These are phyloP conservation scores for Serinus canaria DNA, from an alignment of 2,113 vertebrate genomes.

Conservation along the genomic window DNA sequence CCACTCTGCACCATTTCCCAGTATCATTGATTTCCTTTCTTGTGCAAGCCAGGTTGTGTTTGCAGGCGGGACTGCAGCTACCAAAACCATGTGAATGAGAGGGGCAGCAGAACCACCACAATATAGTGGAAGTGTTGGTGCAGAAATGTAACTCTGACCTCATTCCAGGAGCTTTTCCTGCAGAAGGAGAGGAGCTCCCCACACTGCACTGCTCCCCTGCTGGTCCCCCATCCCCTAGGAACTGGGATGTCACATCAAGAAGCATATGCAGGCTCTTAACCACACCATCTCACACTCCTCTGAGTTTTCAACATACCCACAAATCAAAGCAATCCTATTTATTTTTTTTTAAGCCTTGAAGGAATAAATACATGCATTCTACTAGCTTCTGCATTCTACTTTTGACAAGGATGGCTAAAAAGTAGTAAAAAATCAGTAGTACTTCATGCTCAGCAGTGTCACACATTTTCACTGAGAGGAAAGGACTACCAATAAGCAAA, in stretches of 20 bases:
- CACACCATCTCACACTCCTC: not conserved
- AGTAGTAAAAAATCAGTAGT: not conserved
- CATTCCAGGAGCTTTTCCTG: not conserved
- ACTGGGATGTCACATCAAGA: not conserved
- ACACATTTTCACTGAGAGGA: not conserved
- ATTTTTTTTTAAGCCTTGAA: not conserved
- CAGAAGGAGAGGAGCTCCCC: not conserved
- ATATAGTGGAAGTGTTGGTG: not conserved
- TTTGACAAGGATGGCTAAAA: not conserved
- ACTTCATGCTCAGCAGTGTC: not conserved
- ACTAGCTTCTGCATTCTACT: not conserved
- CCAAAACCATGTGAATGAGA: not conserved
- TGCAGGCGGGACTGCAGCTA: not conserved
- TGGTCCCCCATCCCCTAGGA: rapidly evolving
- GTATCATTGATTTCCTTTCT: not conserved
- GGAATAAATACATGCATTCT: not conserved
- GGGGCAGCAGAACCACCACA: not conserved
- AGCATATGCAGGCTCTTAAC: not conserved
- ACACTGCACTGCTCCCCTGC: not conserved
- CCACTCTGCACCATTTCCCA: not conserved
- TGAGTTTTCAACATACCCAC: not conserved
- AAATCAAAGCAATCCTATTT: not conserved
- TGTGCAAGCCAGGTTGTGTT: not conserved
- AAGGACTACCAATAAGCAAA: not conserved
- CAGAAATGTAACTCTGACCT: not conserved